Conservation (phyloP, 2,888 invertebrate species). For the Synanthedon myopaeformis region DNA sequence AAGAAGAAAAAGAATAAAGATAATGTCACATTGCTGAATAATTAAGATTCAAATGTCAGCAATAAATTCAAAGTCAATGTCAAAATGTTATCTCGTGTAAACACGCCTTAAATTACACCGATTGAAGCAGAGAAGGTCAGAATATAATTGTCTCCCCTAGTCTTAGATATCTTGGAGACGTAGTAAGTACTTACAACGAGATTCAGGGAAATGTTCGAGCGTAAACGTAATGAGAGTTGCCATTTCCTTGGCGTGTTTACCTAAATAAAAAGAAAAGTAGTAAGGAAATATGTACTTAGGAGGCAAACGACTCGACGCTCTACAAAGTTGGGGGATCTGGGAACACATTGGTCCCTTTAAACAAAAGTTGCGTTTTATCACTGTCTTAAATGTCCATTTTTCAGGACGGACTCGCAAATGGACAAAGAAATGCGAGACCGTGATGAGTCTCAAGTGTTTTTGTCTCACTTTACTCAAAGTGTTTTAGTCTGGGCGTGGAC, state of each 20-base stretch:
- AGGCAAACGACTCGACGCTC: conserved; percentile 26
- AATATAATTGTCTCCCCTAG: too few species aligned
- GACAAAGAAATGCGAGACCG: conserved; percentile 29
- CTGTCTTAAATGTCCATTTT: conserved; percentile 39
- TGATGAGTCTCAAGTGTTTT: conserved; percentile 30
- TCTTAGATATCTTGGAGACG: not conserved
- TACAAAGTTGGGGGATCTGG: conserved; percentile 22
- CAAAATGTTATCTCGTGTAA: too few species aligned
- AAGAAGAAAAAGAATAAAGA: too few species aligned
- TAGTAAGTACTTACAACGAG: not conserved
- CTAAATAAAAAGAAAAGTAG: conserved; percentile 40
- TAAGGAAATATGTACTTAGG: conserved; percentile 13
- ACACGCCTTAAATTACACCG: too few species aligned
- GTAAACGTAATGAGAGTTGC: conserved; percentile 27
- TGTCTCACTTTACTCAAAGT: conserved; percentile 16
- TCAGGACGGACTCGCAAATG: conserved; percentile 28
- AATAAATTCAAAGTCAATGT: too few species aligned
- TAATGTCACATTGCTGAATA: too few species aligned
- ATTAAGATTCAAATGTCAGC: too few species aligned
- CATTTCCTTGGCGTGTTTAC: conserved; percentile 38
- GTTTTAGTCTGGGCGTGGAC: conserved; percentile 20
- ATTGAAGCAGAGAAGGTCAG: too few species aligned
- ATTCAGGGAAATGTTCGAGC: conserved; percentile 9
- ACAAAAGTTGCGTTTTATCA: conserved; percentile 53
- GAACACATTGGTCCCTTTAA: conserved; percentile 42